Evolutionary conservation across 2,888 invertebrate genomes (phyloP), one percentile per base, ranked within the genome.

Genomic region (Polydrusus pterygomalis): DNA sequence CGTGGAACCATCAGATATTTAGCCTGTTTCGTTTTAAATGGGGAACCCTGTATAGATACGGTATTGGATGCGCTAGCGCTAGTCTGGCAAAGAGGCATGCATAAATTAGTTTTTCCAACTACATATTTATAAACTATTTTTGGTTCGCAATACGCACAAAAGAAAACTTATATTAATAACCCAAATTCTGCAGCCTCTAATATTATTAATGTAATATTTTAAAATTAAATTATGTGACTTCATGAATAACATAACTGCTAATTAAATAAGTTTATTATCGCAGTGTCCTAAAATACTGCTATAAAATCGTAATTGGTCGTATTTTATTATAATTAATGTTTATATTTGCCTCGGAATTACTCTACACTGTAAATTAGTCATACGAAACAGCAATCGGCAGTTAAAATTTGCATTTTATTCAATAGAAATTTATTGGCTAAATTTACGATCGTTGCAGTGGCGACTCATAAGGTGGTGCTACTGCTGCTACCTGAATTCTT

Each of bases 271-370:
- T 85, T 86, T 86, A 86, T 86, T 85, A 84, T 85, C 83, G 79
- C 81, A 79, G 79, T 82, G 84, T 85, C 84, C 86, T 85, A 84
- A 85, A 86, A 86, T 83, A 84, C 82, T 80, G 82, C 81, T 81
- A 83, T 86, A 85, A 86, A 86, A 84, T 84, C 82, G 83, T 85
- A 85, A 86, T 85, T 83, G 85, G 80, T 80, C 84, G 83, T 86
- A 86, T 84, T 84, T 86, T 85, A 86, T 82, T 82, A 84, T 86
- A 86, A 86, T 85, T 85, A 86, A 86, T 85, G 85, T 85, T 85
- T 84, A 83, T 84, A 85, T 85, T 85, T 86, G 85, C 84, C 84
- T 84, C 77, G 77, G 84, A 84, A 85, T 86, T 86, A 85, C 85
- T 84, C 83, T 70, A 74, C 81, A 81, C 80, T 81, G 82, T 86